Percentiles rank a stretch among this genome's conserved stretches.
These are phyloP conservation scores for Tarsius wallacei DNA, from an alignment of 2,797 vertebrate species.

Conservation along the genomic window DNA sequence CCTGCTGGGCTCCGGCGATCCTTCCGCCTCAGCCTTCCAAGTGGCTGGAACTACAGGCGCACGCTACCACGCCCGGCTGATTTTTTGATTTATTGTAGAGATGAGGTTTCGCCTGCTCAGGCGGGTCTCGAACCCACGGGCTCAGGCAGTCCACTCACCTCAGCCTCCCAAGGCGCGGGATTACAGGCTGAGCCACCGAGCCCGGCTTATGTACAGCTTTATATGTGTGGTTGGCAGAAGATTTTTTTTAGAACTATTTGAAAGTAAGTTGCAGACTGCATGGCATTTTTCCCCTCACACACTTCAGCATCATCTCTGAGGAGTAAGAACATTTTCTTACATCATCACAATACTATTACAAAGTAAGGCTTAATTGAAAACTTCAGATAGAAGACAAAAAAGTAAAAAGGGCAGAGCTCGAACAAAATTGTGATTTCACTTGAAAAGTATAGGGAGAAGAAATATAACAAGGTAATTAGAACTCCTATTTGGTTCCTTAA, in stretches of 20 bases:
- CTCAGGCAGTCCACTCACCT: no score
- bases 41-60: no score
- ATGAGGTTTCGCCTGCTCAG: no score
- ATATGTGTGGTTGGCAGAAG: not conserved
- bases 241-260: constrained; percentile 36
- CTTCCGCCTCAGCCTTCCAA: no score
- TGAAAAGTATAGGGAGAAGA: constrained; percentile 16
- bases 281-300: constrained; percentile 42
- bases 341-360: not conserved
- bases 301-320: constrained; percentile 28
- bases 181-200: no score
- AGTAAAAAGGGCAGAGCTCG: not conserved
- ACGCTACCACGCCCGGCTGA: no score
- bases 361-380: constrained; percentile 62
- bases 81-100: no score
- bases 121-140: no score
- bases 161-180: no score
- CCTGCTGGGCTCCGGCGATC: no score
- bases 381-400: not conserved
- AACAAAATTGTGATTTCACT: constrained; percentile 27
- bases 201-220: not conserved
- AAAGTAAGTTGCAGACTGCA: constrained; percentile 1
- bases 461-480: not conserved
- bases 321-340: constrained; percentile 35
- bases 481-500: not conserved